Conservation (phyloP, 2,888 invertebrate species). For the Girardia tigrina region DNA sequence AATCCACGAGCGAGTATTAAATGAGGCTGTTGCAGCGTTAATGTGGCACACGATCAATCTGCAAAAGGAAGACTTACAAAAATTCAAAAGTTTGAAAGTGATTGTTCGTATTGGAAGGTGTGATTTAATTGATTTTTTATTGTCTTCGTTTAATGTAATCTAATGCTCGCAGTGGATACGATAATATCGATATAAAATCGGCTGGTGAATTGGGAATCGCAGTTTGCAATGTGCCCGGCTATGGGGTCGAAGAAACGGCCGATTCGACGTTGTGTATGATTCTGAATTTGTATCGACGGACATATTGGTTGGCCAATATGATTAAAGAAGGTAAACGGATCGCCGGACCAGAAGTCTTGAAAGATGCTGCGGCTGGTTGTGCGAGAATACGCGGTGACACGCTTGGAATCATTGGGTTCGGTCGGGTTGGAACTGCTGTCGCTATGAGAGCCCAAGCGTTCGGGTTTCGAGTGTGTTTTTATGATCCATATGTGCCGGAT, state of each 20-base stretch:
- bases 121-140: not conserved
- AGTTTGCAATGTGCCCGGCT: constrained; percentile 98
- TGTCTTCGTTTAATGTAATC: too few species aligned
- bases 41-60: constrained; percentile 99
- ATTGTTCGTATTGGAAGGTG: constrained; percentile 79
- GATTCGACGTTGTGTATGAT: constrained; percentile 97
- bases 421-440: constrained; percentile 89
- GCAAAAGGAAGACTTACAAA: constrained; percentile 95
- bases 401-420: constrained; percentile 85
- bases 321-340: constrained; percentile 87
- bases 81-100: constrained; percentile 93
- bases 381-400: constrained; percentile 95
- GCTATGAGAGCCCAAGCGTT: constrained; percentile 95
- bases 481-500: constrained; percentile 95
- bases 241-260: constrained; percentile 90
- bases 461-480: constrained; percentile 98
- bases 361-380: constrained; percentile 77
- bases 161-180: constrained; percentile 64
- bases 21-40: constrained; percentile 93
- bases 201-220: constrained; percentile 61
- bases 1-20: constrained; percentile 98
- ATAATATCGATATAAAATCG: constrained; percentile 90
- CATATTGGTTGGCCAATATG: constrained; percentile 97
- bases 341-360: constrained; percentile 80
- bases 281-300: constrained; percentile 93